These are phyloP conservation scores for Eristalinus sepulchralis DNA, from an alignment of 2,888 invertebrate species.

Conservation along the genomic window DNA sequence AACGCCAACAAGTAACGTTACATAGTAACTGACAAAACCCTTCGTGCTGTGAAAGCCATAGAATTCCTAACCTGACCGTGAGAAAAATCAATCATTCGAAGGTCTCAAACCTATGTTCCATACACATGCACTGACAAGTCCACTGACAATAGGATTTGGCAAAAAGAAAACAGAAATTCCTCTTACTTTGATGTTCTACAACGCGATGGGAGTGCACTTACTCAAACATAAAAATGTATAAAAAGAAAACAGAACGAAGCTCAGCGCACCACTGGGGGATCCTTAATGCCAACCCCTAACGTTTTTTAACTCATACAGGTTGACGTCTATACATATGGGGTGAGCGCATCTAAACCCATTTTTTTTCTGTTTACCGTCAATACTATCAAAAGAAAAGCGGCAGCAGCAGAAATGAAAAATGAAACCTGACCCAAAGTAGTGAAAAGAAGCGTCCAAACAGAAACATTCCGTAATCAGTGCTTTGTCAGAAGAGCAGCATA, in stretches of 20 bases:
- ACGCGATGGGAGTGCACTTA: not conserved
- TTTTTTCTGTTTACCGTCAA: not conserved
- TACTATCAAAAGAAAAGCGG: not conserved
- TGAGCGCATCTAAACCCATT: not conserved
- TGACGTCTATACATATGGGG: conserved; percentile 1
- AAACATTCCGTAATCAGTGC: conserved; percentile 27
- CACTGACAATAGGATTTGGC: not conserved
- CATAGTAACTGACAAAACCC: not conserved
- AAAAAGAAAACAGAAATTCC: not conserved
- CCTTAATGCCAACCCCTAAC: not conserved
- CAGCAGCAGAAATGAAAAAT: not conserved
- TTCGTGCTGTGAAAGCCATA: not conserved
- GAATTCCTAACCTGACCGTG: not conserved
- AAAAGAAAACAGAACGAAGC: not conserved
- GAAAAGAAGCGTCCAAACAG: not conserved
- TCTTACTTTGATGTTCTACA: not conserved
- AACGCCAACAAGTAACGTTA: not conserved
- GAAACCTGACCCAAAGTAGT: not conserved
- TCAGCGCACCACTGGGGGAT: not conserved
- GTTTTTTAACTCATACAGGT: not conserved
- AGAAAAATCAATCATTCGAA: not conserved
- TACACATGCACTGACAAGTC: not conserved
- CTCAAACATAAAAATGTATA: not conserved
- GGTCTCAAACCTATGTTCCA: not conserved
- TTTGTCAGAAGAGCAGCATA: conserved; percentile 29